Base-by-base conservation (phyloP, 2,888 invertebrate species). In the Tinea trinotella region DNA sequence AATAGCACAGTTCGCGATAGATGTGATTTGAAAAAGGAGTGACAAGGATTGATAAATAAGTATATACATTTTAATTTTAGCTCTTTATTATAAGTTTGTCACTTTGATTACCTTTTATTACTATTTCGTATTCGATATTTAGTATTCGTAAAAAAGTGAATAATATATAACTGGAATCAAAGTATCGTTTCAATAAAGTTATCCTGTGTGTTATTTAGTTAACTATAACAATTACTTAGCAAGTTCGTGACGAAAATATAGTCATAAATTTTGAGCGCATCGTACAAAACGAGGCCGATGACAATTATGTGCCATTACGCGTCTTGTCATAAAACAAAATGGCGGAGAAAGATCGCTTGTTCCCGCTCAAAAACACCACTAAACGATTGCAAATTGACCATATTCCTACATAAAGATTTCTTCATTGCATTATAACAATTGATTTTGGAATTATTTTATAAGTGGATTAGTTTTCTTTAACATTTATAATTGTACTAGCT, bases 251-350 rank as follows among this genome's bases (percentile, higher is more conserved):
- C 68, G 71, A 64, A 71, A 71, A 74, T 75, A 69, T 70, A 68
- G 70, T 69, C 76, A 70, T 79, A 78, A 80, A 80, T 76, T 68
- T 63, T 65, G 62, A 66, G 65, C 66, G 65, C 40, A 50, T 54
- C 46, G 15, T n/a, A 36, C 34, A 30, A 61, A 71, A 71, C 66
- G 67, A 73, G 71, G 66, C 65, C 67, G 73, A 74, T 74, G 74
- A 78, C 78, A 77, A 79, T 78, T 78, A 80, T 71, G 71, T 62
- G 67, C 71, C 65, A 77, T 76, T 77, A 76, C 74, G 63, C 61
- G 62, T 61, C 62, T 61, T 52, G 52, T 52, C 52, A 52, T 52
- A 52, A 52, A 52, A 52, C 52, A 52, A 52, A 35, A 52, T 52
- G 52, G 52, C 52, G 22, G 35, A 34, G 19, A 18, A 18, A 35